Percentiles rank a stretch among this genome's conserved stretches.
Evolutionary conservation across 2,888 invertebrate species (phyloP).

Genomic region (Halocaridina rubra): DNA sequence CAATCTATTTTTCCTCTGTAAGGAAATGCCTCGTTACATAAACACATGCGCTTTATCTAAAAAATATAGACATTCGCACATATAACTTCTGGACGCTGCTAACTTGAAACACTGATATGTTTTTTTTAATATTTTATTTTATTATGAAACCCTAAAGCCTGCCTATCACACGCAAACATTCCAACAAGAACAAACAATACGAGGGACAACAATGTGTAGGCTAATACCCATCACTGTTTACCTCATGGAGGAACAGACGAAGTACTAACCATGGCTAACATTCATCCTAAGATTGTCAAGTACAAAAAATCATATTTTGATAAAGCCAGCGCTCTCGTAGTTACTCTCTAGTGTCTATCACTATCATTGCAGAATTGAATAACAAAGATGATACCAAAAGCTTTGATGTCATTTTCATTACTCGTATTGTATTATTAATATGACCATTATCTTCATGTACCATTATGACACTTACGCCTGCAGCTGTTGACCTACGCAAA

Average conservation of each 20-base stretch:
- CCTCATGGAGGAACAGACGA: not conserved
- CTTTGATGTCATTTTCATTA: not conserved
- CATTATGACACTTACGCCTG: too few species aligned
- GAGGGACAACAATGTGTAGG: constrained; percentile 26
- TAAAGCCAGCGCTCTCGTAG: constrained; percentile 18
- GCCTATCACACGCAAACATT: constrained; percentile 36
- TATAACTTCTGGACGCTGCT: constrained; percentile 20
- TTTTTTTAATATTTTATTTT: too few species aligned
- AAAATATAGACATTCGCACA: constrained; percentile 35
- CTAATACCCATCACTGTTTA: not conserved
- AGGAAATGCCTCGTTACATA: too few species aligned
- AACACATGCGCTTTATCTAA: not conserved
- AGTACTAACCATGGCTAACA: constrained; percentile 8
- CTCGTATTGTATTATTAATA: not conserved
- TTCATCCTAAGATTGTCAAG: constrained; percentile 35
- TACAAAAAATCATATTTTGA: constrained; percentile 40
- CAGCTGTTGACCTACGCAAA: constrained; percentile 16
- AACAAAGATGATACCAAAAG: not conserved
- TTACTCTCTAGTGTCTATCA: not conserved
- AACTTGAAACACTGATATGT: constrained; percentile 35
- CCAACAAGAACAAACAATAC: constrained; percentile 40
- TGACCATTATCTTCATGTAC: too few species aligned
- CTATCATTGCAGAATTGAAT: not conserved
- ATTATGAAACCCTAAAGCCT: constrained; percentile 35
- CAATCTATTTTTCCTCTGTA: too few species aligned